Evolutionary conservation across 2,888 invertebrate species (phyloP).

Genomic region (Liodrosophila aerea): DNA sequence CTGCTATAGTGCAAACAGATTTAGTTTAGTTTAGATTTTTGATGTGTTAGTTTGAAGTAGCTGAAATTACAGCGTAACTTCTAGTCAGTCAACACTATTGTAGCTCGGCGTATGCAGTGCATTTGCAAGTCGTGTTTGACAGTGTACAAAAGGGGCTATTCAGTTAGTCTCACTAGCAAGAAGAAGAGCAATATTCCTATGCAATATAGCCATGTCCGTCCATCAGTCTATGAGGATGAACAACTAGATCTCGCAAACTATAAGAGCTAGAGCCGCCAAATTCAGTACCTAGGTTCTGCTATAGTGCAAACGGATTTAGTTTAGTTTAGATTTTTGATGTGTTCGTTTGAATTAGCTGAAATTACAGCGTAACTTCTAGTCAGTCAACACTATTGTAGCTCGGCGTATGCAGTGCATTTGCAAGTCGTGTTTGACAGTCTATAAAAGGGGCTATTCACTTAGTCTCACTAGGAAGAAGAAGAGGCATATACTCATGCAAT

Average conservation of each 20-base stretch:
- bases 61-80: constrained; percentile 13
- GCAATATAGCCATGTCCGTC: too few relatives aligned
- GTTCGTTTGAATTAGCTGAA: too few relatives aligned
- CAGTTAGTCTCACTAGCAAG: too few relatives aligned
- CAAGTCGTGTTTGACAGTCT: constrained; percentile 15
- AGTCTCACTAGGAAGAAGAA: too few relatives aligned
- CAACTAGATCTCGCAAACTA: too few relatives aligned
- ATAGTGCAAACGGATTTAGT: background rate
- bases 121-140: constrained; percentile 21
- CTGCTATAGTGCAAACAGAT: background rate
- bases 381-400: background rate
- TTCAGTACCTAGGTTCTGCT: background rate
- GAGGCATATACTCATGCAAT: too few relatives aligned
- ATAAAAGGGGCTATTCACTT: background rate
- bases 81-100: background rate
- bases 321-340: background rate
- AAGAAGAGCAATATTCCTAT: too few relatives aligned
- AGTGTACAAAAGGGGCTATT: background rate
- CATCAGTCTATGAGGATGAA: too few relatives aligned
- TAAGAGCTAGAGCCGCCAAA: background rate
- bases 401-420: constrained; percentile 22
- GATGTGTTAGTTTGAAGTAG: too few relatives aligned
- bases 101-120: constrained; percentile 8
- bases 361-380: constrained; percentile 10
- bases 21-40: background rate